Conservation (phyloP, 2,888 invertebrate species). For the Chironomus riparius region DNA sequence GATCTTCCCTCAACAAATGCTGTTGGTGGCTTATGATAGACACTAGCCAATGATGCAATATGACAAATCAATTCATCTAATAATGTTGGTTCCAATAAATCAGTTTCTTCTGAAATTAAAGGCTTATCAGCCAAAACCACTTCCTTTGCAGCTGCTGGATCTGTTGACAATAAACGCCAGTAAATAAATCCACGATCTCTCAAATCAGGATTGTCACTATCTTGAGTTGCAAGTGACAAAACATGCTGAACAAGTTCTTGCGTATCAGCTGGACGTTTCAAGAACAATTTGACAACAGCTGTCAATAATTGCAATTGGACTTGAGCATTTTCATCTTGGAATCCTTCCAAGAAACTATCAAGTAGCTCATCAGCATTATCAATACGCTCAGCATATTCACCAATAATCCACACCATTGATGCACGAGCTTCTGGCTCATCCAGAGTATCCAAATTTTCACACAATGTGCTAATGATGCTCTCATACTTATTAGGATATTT, state of each 20-base stretch:
- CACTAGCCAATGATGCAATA: constrained; percentile 94
- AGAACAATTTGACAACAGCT: constrained; percentile 95
- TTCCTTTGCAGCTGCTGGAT: constrained; percentile 98
- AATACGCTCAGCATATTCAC: constrained; percentile 98
- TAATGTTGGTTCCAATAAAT: constrained; percentile 91
- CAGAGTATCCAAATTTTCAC: constrained; percentile 96
- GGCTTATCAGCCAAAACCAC: constrained; percentile 99
- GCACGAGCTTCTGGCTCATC: constrained; percentile 99
- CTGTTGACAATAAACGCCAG: constrained; percentile 96
- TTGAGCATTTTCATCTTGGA: constrained; percentile 94
- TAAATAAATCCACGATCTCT: constrained; percentile 98
- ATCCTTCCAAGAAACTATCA: constrained; percentile 96
- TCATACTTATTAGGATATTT: constrained; percentile 99
- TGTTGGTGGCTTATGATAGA: constrained; percentile 98
- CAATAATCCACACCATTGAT: constrained; percentile 93
- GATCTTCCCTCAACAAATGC: constrained; percentile 92
- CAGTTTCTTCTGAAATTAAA: constrained; percentile 97
- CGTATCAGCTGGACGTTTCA: constrained; percentile 96
- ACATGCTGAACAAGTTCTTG: constrained; percentile 98
- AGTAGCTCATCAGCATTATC: constrained; percentile 98
- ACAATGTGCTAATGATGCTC: constrained; percentile 96
- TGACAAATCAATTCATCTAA: constrained; percentile 98
- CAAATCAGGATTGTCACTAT: constrained; percentile 97
- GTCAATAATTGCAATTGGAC: constrained; percentile 94
- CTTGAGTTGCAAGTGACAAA: constrained; percentile 77